These are phyloP conservation scores for Coccyzus lansbergi DNA, from an alignment of 2,797 vertebrate species.

Conservation along the genomic window DNA sequence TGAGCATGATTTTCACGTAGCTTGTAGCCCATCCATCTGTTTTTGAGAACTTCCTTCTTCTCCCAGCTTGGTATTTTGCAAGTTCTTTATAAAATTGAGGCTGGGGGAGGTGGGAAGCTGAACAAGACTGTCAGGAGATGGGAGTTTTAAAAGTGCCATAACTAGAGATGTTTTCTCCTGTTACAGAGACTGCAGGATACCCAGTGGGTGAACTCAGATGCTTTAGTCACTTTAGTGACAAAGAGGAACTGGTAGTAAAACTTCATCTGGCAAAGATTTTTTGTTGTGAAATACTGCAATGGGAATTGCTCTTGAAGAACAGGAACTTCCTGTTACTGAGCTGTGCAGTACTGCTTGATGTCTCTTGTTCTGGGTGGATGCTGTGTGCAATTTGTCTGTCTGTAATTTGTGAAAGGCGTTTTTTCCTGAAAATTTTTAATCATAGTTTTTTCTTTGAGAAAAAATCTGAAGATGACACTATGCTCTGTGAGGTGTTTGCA, in stretches of 20 bases:
- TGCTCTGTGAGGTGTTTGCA: background rate
- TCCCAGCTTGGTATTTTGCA: background rate
- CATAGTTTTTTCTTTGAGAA: background rate
- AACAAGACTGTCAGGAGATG: background rate
- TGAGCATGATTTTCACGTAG: background rate
- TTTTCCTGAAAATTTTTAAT: background rate
- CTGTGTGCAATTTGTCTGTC: background rate
- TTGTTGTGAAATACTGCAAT: background rate
- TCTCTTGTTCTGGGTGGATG: background rate
- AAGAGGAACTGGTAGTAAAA: background rate
- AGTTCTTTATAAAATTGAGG: background rate
- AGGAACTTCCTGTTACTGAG: constrained; percentile 22
- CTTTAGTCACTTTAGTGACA: background rate
- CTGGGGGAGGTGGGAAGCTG: background rate
- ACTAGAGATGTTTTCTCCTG: background rate
- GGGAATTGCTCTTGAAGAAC: background rate
- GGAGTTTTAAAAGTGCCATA: background rate
- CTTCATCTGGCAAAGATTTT: background rate
- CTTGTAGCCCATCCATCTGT: background rate
- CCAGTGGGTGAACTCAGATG: background rate
- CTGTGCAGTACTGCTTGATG: background rate
- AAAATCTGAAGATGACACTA: background rate
- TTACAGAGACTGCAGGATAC: background rate
- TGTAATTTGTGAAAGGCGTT: background rate
- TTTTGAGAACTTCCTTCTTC: background rate